Percentiles rank a stretch among this genome's conserved stretches.
Evolutionary conservation across 2,888 invertebrate genomes (phyloP).

Genomic region (Drosophila gaucha): DNA sequence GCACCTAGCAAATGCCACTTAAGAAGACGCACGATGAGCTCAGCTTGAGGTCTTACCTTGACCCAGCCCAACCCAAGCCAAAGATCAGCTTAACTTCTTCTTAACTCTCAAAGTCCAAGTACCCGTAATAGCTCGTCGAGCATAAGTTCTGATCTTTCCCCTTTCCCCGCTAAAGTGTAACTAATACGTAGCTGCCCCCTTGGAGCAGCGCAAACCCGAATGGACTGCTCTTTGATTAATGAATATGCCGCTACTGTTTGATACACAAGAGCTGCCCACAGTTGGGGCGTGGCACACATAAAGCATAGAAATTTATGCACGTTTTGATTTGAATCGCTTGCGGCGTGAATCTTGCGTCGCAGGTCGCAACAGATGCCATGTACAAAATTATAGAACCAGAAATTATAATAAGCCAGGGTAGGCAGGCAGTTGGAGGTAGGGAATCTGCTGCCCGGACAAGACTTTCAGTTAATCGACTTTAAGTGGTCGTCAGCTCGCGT

Average conservation of each 20-base stretch:
- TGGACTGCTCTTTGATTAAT: conserved; percentile 71
- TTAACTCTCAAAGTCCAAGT: conserved; percentile 12
- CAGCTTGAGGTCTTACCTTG: conserved; percentile 46
- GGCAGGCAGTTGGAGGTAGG: background rate
- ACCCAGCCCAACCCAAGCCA: conserved; percentile 46
- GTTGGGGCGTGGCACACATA: conserved; percentile 8
- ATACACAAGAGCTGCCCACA: conserved; percentile 29
- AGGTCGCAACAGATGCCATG: conserved; percentile 25
- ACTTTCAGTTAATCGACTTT: conserved; percentile 61
- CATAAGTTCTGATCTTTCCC: conserved; percentile 14
- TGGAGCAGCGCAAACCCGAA: conserved; percentile 34
- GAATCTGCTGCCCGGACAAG: conserved; percentile 5
- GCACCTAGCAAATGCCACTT: conserved; percentile 31
- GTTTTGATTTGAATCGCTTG: conserved; percentile 64
- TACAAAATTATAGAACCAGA: conserved; percentile 41
- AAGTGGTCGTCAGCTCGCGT: conserved; percentile 55
- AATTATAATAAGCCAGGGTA: conserved; percentile 30
- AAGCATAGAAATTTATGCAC: conserved; percentile 61
- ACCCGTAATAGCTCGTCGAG: conserved; percentile 3
- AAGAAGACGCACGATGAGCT: conserved; percentile 43
- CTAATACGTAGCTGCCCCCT: conserved; percentile 56
- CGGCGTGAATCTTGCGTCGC: conserved; percentile 39
- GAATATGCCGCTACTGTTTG: conserved; percentile 71
- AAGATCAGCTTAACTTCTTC: conserved; percentile 41
- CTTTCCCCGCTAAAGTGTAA: conserved; percentile 56